A percentile compares a stretch with the other conserved stretches of the same genome.
Evolutionary conservation across 2,888 invertebrate species (phyloP).

Genomic region (Marasmarcha lunaedactyla): DNA sequence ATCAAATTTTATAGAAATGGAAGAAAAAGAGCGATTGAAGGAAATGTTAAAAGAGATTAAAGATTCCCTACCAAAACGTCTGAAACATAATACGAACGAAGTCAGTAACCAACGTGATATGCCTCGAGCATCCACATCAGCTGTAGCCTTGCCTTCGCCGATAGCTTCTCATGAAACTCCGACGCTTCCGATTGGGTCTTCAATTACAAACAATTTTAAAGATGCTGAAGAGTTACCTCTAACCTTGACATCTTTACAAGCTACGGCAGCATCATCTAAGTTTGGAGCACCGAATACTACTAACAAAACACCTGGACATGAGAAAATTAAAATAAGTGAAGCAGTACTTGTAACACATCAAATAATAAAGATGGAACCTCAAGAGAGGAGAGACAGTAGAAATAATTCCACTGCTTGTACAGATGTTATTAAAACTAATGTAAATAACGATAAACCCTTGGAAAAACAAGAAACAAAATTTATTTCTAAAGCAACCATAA

Average conservation of each 20-base stretch:
- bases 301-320: no score
- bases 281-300: no score
- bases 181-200: slow-evolving; percentile 42
- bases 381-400: background rate
- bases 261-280: no score
- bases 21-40: slow-evolving; percentile 73
- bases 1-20: slow-evolving; percentile 15
- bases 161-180: slow-evolving; percentile 34
- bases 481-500: no score
- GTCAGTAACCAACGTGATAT: background rate
- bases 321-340: no score
- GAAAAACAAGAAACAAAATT: no score
- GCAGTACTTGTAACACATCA: slow-evolving; percentile 23
- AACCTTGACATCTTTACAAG: no score
- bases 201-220: no score
- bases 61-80: slow-evolving; percentile 75
- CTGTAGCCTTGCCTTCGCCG: slow-evolving; percentile 40
- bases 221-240: no score
- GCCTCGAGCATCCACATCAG: background rate
- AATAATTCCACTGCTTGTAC: background rate
- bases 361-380: slow-evolving; percentile 7
- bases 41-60: slow-evolving; percentile 84
- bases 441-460: no score
- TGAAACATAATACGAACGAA: slow-evolving; percentile 35
- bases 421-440: background rate